phyloP scores from a whole-genome alignment of 1,140 invertebrate genomes.

The Contarinia nasturtii region DNA sequence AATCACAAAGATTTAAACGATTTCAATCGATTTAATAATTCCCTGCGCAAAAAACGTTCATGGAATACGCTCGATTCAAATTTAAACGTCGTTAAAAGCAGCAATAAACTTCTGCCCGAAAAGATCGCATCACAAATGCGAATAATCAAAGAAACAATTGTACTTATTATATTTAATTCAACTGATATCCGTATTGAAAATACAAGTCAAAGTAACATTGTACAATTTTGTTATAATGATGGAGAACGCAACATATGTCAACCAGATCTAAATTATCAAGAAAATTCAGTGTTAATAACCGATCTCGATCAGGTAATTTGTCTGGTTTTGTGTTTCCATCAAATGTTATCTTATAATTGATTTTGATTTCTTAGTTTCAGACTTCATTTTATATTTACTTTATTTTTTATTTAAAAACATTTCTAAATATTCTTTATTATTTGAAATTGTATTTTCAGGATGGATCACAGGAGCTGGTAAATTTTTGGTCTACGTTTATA shows the following conservation, averaged over 20 bases:
- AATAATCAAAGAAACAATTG: slow-evolving; percentile 42
- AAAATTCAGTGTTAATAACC: slow-evolving; percentile 43
- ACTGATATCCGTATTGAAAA: slow-evolving; percentile 50
- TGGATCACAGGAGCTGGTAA: slow-evolving; percentile 50
- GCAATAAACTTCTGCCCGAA: too few species aligned
- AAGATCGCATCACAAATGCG: background rate
- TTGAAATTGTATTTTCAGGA: too few species aligned
- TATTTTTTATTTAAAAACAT: too few species aligned
- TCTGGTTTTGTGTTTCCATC: too few species aligned
- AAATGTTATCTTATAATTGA: too few species aligned
- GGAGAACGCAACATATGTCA: slow-evolving; percentile 39
- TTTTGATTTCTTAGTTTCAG: too few species aligned
- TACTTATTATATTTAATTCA: slow-evolving; percentile 53
- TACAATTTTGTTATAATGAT: slow-evolving; percentile 41
- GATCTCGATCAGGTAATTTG: slow-evolving; percentile 48
- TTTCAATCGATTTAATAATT: background rate
- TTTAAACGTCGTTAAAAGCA: background rate
- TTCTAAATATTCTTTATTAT: too few species aligned
- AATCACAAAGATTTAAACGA: background rate
- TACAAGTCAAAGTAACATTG: slow-evolving; percentile 47
- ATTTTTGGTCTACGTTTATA: slow-evolving; percentile 43
- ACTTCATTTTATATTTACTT: too few species aligned
- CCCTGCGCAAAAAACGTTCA: background rate
- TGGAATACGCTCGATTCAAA: slow-evolving; percentile 1
- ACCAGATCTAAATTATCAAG: slow-evolving; percentile 46